phyloP scores from a whole-genome alignment of 2,797 vertebrate species.

The Phoeniculus purpureus region DNA sequence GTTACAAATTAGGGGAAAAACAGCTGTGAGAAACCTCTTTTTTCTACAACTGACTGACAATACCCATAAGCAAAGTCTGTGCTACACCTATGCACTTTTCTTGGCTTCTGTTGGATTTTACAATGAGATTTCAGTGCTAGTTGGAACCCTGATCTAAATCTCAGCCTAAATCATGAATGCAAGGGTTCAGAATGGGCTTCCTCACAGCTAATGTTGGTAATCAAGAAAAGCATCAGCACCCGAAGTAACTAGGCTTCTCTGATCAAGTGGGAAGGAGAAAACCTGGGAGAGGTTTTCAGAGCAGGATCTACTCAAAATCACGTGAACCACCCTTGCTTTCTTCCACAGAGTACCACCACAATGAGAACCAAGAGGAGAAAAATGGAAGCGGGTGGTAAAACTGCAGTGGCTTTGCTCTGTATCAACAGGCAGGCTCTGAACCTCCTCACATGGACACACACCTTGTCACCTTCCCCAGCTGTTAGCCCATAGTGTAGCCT shows the following conservation, averaged over 20 bases:
- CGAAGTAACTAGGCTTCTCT: background rate
- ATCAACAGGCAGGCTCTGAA: background rate
- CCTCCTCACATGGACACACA: fast-evolving
- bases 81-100: background rate
- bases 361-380: background rate
- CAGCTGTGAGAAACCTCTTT: fast-evolving
- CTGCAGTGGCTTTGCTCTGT: too few species aligned
- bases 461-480: background rate
- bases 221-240: background rate
- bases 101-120: background rate
- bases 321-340: fast-evolving
- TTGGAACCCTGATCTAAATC: background rate
- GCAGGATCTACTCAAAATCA: background rate
- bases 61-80: background rate
- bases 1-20: background rate
- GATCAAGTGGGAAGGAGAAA: background rate
- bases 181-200: background rate
- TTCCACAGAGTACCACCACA: background rate
- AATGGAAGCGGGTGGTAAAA: fast-evolving
- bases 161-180: background rate
- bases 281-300: background rate
- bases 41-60: background rate
- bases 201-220: background rate
- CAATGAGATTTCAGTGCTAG: background rate
- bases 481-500: background rate